phyloP scores from a whole-genome alignment of 2,888 invertebrate genomes.

The Ormyrus rosae region DNA sequence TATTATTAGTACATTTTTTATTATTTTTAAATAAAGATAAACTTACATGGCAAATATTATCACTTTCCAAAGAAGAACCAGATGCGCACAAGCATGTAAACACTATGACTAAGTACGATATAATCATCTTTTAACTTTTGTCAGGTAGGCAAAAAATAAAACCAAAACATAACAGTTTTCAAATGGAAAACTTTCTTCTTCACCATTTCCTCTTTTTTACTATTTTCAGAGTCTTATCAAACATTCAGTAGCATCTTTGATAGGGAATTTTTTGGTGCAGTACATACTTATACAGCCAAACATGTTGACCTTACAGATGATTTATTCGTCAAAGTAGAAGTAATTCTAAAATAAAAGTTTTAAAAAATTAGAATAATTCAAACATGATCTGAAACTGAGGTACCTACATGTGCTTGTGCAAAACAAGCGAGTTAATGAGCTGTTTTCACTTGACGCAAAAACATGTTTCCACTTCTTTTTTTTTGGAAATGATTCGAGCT shows the following conservation, averaged over 20 bases:
- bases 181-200: constrained; percentile 9
- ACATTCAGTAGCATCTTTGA: no score
- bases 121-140: constrained; percentile 37
- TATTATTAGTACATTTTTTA: background rate
- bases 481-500: no score
- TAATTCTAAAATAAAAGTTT: no score
- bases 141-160: constrained; percentile 37
- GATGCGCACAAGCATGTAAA: constrained; percentile 35
- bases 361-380: no score
- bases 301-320: no score
- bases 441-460: no score
- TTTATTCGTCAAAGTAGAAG: no score
- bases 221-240: background rate
- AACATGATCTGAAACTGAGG: no score
- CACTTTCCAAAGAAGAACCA: constrained; percentile 11
- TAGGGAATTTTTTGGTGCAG: background rate
- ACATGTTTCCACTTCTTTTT: no score
- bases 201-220: constrained; percentile 39
- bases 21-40: background rate
- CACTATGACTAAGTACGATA: constrained; percentile 20
- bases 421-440: no score
- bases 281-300: background rate
- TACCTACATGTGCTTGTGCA: no score
- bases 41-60: constrained; percentile 49
- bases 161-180: constrained; percentile 39